phyloP scores from a whole-genome alignment of 2,113 vertebrate genomes.

The Oenanthe melanoleuca region DNA sequence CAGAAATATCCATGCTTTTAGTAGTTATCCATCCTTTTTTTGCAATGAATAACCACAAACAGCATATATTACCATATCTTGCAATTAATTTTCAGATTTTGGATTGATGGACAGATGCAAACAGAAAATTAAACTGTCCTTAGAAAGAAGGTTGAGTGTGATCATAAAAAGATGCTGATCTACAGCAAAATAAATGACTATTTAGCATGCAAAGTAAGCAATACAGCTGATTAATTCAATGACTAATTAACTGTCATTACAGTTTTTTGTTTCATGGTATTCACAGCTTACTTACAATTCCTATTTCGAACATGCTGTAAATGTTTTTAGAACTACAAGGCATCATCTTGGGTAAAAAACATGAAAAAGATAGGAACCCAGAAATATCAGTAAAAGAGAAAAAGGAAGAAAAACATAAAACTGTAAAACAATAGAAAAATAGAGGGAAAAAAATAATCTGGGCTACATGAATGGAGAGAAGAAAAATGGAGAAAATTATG shows the following conservation, averaged over 20 bases:
- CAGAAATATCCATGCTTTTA: background rate
- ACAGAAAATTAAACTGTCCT: background rate
- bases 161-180: background rate
- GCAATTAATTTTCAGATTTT: constrained; percentile 1
- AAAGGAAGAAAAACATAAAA: background rate
- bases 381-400: background rate
- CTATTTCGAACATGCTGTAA: background rate
- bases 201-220: constrained; percentile 16
- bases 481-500: background rate
- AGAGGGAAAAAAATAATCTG: background rate
- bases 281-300: background rate
- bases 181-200: background rate
- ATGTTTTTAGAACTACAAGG: background rate
- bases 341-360: background rate
- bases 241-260: constrained; percentile 35
- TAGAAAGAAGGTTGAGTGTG: background rate
- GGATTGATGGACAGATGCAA: constrained; percentile 3
- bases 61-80: background rate
- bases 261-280: constrained; percentile 2
- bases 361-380: background rate
- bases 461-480: background rate
- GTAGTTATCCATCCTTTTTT: background rate
- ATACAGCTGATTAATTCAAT: constrained; percentile 9
- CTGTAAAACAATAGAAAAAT: background rate
- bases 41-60: background rate